Evolutionary conservation across 1,140 invertebrate species (phyloP).

Genomic region (Carcinoscorpius rotundicauda): DNA sequence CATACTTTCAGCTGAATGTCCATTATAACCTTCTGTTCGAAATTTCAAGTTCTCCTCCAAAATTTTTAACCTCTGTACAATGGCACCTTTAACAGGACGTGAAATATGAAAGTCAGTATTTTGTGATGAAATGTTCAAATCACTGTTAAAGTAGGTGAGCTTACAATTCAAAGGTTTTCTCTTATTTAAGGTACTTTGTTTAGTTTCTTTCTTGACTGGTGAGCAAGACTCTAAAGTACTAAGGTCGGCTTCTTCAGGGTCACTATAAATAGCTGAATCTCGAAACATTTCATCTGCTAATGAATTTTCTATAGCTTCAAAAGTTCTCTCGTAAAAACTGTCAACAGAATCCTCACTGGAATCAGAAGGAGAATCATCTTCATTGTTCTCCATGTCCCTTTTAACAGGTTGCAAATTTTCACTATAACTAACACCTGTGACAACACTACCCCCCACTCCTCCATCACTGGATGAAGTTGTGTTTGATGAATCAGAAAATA

Average conservation of each 20-base stretch:
- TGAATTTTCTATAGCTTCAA: constrained; percentile 55
- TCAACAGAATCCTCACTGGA: constrained; percentile 37
- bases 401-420: constrained; percentile 20
- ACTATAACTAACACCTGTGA: constrained; percentile 22
- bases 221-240: constrained; percentile 5
- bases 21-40: constrained; percentile 13
- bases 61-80: constrained; percentile 27
- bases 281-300: constrained; percentile 49
- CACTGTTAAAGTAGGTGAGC: too few relatives aligned
- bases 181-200: too few relatives aligned
- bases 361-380: constrained; percentile 26
- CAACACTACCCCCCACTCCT: constrained; percentile 32
- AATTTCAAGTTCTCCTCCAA: constrained; percentile 25
- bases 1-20: neutral
- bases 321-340: constrained; percentile 59
- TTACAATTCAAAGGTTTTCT: too few relatives aligned
- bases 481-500: constrained; percentile 40
- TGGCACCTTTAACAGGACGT: constrained; percentile 17
- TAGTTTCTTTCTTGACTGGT: too few relatives aligned
- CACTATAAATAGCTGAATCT: constrained; percentile 72
- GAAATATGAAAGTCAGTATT: too few relatives aligned
- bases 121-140: too few relatives aligned
- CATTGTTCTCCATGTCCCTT: constrained; percentile 21
- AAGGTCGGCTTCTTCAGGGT: constrained; percentile 42
- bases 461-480: constrained; percentile 44